Percentiles rank a stretch among this genome's conserved stretches.
These are phyloP conservation scores for Epinotia nisella DNA, from an alignment of 2,888 invertebrate genomes.

Conservation along the genomic window DNA sequence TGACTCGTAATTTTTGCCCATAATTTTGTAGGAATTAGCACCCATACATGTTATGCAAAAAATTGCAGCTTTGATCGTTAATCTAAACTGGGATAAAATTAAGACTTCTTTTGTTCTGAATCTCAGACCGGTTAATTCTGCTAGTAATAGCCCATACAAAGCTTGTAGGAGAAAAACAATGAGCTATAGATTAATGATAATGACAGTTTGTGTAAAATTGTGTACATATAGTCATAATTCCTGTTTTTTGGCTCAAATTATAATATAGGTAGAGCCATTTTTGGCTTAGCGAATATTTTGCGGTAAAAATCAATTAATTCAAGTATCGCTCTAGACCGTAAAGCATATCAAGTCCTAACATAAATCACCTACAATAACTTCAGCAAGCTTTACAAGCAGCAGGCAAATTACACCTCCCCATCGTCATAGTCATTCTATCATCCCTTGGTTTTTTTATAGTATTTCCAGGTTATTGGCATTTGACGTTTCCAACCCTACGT, in stretches of 20 bases:
- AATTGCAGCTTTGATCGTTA: background rate
- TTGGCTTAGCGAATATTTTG: no score
- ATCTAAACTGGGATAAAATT: background rate
- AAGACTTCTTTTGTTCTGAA: slow-evolving; percentile 15
- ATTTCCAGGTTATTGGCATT: background rate
- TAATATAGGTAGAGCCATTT: no score
- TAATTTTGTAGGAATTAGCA: background rate
- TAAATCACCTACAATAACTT: no score
- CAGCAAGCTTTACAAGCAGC: no score
- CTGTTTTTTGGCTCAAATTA: background rate
- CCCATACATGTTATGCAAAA: background rate
- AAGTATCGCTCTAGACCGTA: no score
- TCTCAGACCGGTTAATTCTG: background rate
- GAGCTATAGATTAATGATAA: slow-evolving; percentile 11
- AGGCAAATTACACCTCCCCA: no score
- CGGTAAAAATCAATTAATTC: no score
- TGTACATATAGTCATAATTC: background rate
- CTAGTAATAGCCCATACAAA: slow-evolving; percentile 25
- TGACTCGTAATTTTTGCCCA: background rate
- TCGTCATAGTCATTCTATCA: no score
- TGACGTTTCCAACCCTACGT: background rate
- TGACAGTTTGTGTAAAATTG: background rate
- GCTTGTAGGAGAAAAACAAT: slow-evolving; percentile 30
- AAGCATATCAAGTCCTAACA: no score
- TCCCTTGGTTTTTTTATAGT: no score